phyloP scores from a whole-genome alignment of 53 echinoderm and acorn worm genomes.

The Actinopyga echinites region DNA sequence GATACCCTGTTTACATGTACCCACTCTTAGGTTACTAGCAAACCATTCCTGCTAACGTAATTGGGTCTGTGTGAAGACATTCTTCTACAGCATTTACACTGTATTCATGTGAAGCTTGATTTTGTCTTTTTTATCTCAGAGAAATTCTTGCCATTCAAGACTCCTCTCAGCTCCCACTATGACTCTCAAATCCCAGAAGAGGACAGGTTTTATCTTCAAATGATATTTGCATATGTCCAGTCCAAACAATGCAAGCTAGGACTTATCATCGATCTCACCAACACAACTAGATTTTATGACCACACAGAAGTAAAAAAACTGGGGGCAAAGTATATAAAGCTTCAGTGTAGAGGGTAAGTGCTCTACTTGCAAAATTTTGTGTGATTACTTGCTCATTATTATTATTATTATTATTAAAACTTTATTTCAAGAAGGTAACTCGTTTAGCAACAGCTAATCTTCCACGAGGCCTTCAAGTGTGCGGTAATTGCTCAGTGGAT shows the following conservation, averaged over 20 bases:
- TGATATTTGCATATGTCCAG: constrained; percentile 77
- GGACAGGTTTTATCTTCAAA: constrained; percentile 77
- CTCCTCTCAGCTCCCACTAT: constrained; percentile 80
- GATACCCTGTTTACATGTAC: no score
- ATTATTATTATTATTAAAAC: no score
- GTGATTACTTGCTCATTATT: not conserved
- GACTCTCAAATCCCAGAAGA: constrained; percentile 85
- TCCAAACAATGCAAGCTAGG: constrained; percentile 71
- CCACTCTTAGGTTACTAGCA: no score
- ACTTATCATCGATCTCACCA: constrained; percentile 83
- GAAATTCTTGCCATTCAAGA: constrained; percentile 90
- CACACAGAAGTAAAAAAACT: constrained; percentile 67
- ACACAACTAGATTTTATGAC: constrained; percentile 88
- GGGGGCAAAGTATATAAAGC: constrained; percentile 80
- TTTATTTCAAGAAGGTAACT: no score
- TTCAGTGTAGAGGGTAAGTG: constrained; percentile 84
- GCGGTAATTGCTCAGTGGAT: no score
- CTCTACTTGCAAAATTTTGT: not conserved
- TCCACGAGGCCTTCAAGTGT: no score
- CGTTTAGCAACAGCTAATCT: no score
- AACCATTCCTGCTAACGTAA: no score
- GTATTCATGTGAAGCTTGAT: no score
- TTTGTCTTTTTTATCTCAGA: constrained; percentile 49
- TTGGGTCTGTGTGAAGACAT: no score
- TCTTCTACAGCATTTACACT: no score